phyloP scores from a whole-genome alignment of 2,888 invertebrate species.

The Neria commutata region DNA sequence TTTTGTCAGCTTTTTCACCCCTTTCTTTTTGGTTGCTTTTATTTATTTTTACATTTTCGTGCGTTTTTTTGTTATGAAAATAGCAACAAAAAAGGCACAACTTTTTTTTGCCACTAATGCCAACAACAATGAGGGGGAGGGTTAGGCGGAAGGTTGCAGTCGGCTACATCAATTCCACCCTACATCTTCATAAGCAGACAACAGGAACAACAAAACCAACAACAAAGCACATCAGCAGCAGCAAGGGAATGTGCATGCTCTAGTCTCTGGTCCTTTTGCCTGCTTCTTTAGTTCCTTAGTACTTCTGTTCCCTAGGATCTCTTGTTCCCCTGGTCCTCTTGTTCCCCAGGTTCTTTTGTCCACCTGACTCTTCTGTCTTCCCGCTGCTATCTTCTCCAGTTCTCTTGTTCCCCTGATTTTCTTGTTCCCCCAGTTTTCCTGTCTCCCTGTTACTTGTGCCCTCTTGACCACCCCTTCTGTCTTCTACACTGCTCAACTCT shows the following conservation, averaged over 20 bases:
- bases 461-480: too few relatives aligned
- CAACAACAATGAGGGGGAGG: not conserved
- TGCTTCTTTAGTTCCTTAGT: too few relatives aligned
- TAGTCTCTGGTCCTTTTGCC: not conserved
- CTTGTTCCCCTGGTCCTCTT: too few relatives aligned
- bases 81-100: not conserved
- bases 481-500: too few relatives aligned
- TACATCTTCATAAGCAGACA: conserved; percentile 30
- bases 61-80: too few relatives aligned
- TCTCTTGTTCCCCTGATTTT: too few relatives aligned
- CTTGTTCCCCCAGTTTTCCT: too few relatives aligned
- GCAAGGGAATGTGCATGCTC: not conserved
- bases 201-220: not conserved
- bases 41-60: conserved; percentile 1
- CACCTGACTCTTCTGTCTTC: too few relatives aligned
- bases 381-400: too few relatives aligned
- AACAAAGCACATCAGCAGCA: not conserved
- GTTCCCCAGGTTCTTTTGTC: too few relatives aligned
- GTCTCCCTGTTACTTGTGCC: too few relatives aligned
- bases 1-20: not conserved
- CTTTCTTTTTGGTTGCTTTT: not conserved
- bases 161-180: not conserved
- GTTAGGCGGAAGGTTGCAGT: not conserved
- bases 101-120: not conserved
- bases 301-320: too few relatives aligned